A percentile compares a stretch with the other conserved stretches of the same genome.
These are phyloP conservation scores for Chloroceryle inda DNA, from an alignment of 2,797 vertebrate genomes.

Conservation along the genomic window DNA sequence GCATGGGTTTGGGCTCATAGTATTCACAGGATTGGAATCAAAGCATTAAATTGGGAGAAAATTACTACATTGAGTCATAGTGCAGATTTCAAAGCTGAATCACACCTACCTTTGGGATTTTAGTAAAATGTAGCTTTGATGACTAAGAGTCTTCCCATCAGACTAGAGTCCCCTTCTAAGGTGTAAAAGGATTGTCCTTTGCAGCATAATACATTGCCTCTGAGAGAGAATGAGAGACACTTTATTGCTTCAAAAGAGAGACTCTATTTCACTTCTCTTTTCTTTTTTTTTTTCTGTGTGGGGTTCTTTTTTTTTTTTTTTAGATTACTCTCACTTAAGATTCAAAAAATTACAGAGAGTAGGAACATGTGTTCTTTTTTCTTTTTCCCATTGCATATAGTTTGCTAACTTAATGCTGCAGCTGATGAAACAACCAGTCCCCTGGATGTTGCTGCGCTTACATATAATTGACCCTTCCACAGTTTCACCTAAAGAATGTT, in stretches of 20 bases:
- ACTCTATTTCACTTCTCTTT: background rate
- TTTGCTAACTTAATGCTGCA: background rate
- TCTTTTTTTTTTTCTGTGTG: background rate
- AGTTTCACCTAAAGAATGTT: conserved; percentile 47
- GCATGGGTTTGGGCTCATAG: background rate
- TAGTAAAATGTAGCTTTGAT: conserved; percentile 56
- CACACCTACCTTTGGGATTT: conserved; percentile 12
- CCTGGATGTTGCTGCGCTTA: conserved; percentile 3
- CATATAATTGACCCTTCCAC: background rate
- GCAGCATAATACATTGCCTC: conserved; percentile 9
- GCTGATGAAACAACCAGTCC: background rate
- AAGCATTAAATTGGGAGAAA: background rate
- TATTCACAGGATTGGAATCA: background rate
- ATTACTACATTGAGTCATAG: background rate
- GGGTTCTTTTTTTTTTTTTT: no score
- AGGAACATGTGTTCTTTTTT: background rate
- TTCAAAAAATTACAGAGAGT: background rate
- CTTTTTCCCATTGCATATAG: background rate
- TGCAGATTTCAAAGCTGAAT: conserved; percentile 29
- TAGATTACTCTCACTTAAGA: background rate
- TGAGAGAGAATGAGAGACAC: background rate
- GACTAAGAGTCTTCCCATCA: conserved; percentile 14
- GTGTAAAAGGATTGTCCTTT: conserved; percentile 47
- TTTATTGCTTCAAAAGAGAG: conserved; percentile 22
- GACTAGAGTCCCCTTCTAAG: conserved; percentile 23